Evolutionary conservation across 2,797 vertebrate species (phyloP).

Genomic region (Pogonophryne albipinna): DNA sequence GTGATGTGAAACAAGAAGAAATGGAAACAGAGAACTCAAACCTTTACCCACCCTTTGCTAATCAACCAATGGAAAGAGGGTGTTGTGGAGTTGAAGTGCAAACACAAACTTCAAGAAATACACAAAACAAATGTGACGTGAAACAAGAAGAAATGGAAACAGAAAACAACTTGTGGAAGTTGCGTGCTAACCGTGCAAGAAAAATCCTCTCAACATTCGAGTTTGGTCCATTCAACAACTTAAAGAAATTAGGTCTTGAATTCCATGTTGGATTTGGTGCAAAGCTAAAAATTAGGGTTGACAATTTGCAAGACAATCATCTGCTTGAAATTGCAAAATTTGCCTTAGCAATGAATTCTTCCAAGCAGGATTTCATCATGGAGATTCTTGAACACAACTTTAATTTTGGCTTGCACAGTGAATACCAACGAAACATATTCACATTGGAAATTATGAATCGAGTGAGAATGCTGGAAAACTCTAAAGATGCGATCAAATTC

Average conservation of each 20-base stretch:
- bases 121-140: neutral
- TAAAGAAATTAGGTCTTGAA: too few species aligned
- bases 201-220: neutral
- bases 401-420: slow-evolving; percentile 20
- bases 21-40: too few species aligned
- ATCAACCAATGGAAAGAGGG: too few species aligned
- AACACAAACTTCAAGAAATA: too few species aligned
- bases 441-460: slow-evolving; percentile 27
- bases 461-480: slow-evolving; percentile 9
- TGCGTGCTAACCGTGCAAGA: too few species aligned
- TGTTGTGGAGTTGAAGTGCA: too few species aligned
- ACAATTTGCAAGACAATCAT: neutral
- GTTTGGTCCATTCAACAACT: neutral
- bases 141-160: too few species aligned
- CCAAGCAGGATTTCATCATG: slow-evolving; percentile 40
- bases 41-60: too few species aligned
- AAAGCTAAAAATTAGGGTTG: slow-evolving; percentile 26
- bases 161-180: neutral
- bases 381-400: slow-evolving; percentile 1
- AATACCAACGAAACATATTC: slow-evolving; percentile 13
- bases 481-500: slow-evolving; percentile 16
- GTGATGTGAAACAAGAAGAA: neutral
- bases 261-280: slow-evolving; percentile 22
- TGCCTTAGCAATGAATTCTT: slow-evolving; percentile 40
- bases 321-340: slow-evolving; percentile 39